phyloP scores from a whole-genome alignment of 2,797 vertebrate genomes.

The Pseudocheirus occidentalis region DNA sequence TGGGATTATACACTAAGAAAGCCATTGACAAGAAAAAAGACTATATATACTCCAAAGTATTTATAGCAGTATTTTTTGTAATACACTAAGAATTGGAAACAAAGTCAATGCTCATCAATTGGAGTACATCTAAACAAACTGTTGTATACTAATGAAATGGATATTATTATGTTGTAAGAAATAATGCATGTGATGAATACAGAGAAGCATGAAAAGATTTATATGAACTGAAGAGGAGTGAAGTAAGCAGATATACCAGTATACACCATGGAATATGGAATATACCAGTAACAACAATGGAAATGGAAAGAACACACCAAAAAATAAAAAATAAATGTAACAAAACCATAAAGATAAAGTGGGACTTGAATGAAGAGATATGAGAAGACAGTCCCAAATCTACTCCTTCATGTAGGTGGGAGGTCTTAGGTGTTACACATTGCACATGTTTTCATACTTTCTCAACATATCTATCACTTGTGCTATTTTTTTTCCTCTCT shows the following conservation, averaged over 20 bases:
- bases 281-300: neutral
- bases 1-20: neutral
- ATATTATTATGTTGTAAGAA: neutral
- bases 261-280: too few relatives aligned
- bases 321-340: neutral
- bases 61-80: neutral
- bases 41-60: neutral
- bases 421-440: neutral
- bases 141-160: neutral
- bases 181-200: neutral
- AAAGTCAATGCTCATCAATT: neutral
- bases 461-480: neutral
- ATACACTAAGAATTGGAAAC: neutral
- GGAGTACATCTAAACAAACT: neutral
- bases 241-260: too few relatives aligned
- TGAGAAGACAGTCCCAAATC: neutral
- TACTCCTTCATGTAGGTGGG: neutral
- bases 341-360: neutral
- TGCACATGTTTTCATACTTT: neutral
- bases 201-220: neutral
- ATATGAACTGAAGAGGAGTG: neutral
- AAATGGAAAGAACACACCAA: neutral
- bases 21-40: neutral
- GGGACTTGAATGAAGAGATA: neutral
- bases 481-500: neutral